phyloP scores from a whole-genome alignment of 1,140 invertebrate genomes.

The Cephus cinctus region DNA sequence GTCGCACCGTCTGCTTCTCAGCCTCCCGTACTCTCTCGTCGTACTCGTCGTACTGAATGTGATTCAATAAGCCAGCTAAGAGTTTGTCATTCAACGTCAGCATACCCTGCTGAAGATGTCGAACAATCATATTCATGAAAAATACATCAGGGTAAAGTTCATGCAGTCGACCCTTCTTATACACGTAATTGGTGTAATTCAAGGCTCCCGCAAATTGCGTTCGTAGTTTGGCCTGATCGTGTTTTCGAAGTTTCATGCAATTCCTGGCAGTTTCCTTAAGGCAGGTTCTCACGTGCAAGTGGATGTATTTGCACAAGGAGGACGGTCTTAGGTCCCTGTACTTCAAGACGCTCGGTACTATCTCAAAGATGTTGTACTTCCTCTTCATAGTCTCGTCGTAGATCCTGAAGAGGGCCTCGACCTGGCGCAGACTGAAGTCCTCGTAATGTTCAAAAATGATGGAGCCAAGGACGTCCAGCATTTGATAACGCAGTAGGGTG shows the following conservation, averaged over 20 bases:
- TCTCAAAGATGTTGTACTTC: conserved; percentile 30
- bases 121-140: conserved; percentile 14
- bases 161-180: conserved; percentile 6
- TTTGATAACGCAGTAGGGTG: conserved; percentile 22
- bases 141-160: conserved; percentile 21
- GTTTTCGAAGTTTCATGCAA: conserved; percentile 18
- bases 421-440: conserved; percentile 25
- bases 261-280: conserved; percentile 18
- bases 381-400: conserved; percentile 29
- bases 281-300: conserved; percentile 10
- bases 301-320: conserved; percentile 23
- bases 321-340: conserved; percentile 17
- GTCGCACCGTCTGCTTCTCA: too few relatives aligned
- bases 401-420: conserved; percentile 25
- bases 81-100: conserved; percentile 20
- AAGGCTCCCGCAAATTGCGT: conserved; percentile 1
- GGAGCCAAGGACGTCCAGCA: conserved; percentile 26
- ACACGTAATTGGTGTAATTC: conserved; percentile 11
- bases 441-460: conserved; percentile 33
- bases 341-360: conserved; percentile 19
- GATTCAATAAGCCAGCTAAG: conserved; percentile 19
- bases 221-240: conserved; percentile 10
- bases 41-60: conserved; percentile 24
- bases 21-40: conserved; percentile 21
- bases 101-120: conserved; percentile 8